Base-by-base conservation (phyloP, 2,797 vertebrate genomes). In the Halcyon badia region DNA sequence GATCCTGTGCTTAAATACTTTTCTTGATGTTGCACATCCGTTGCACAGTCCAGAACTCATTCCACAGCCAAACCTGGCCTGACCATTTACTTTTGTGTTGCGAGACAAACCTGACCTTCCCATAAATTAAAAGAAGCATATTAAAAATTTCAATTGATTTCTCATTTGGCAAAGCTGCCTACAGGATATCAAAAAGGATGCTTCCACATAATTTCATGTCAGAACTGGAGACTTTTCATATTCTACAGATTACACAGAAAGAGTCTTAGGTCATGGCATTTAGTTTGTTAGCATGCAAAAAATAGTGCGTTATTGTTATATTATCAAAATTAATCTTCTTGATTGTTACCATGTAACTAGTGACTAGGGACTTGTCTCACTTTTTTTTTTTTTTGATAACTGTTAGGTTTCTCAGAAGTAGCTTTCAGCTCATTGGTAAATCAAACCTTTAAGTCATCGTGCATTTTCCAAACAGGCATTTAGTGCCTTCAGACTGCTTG, bases 401-500 rank as follows among this genome's bases (percentile, higher is more conserved):
- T 26, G 14, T 26, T 76, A 48, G 11, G 15, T 73, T 80, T 87
- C 26, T 85, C 14, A 56, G 58, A 77, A 46, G 37, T 19, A 82
- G 11, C 33, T 85, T 95, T 83, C 31, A 65, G 20, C 10, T 76
- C 9, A 22, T 31, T 90, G 75, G 35, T 83, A 96, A 95, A 76
- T 31, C 81, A 77, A 52, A 65, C n/a, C 5, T 87, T 93, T 89
- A 81, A 86, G 65, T 87, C 24, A 10, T 73, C 46, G 35, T 48
- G 25, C 31, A 61, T 93, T 94, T 95, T 95, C 83, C 72, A 87
- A 76, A 69, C 22, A 92, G 81, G 35, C 44, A 78, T 95, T 97
- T 95, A 76, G 58, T 72, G 19, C 39, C 18, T 77, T 83, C 69
- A 49, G 73, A 75, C 35, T 66, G 66, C 77, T 90, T 90, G 86